Conservation (phyloP, 2,113 vertebrate species). For the Charina bottae region DNA sequence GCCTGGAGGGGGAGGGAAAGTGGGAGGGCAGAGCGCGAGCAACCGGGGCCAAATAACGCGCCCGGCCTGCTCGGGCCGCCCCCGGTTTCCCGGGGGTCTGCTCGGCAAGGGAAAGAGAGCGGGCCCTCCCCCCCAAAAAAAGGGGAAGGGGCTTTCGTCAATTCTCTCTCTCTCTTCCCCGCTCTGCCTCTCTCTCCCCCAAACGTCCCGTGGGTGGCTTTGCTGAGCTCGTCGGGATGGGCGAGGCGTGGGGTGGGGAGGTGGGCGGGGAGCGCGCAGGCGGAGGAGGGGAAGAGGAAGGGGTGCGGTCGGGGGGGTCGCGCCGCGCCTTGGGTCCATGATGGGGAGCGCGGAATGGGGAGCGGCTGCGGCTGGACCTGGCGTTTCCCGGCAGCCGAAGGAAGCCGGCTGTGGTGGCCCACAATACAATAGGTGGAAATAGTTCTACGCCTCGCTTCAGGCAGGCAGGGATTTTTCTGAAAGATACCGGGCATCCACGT, state of each 20-base stretch:
- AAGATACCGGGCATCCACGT: not conserved
- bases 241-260: not conserved
- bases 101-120: not conserved
- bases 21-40: not conserved
- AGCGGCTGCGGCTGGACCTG: not conserved
- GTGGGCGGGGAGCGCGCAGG: not conserved
- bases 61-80: slow-evolving; percentile 42
- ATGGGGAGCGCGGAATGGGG: not conserved
- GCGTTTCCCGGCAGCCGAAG: not conserved
- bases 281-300: not conserved
- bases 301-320: not conserved
- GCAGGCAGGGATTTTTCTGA: not conserved
- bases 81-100: not conserved
- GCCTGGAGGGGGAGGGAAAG: not conserved
- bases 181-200: not conserved
- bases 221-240: not conserved
- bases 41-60: slow-evolving; percentile 28
- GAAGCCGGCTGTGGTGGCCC: not conserved
- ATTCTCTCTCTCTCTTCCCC: not conserved
- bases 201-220: not conserved
- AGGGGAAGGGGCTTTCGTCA: not conserved
- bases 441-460: not conserved
- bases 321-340: not conserved
- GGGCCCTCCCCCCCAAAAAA: not conserved
- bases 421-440: slow-evolving; percentile 21